Evolutionary conservation across 2,888 invertebrate genomes (phyloP), one percentile per base, ranked within the genome.

Genomic region (Eristalinus sepulchralis): DNA sequence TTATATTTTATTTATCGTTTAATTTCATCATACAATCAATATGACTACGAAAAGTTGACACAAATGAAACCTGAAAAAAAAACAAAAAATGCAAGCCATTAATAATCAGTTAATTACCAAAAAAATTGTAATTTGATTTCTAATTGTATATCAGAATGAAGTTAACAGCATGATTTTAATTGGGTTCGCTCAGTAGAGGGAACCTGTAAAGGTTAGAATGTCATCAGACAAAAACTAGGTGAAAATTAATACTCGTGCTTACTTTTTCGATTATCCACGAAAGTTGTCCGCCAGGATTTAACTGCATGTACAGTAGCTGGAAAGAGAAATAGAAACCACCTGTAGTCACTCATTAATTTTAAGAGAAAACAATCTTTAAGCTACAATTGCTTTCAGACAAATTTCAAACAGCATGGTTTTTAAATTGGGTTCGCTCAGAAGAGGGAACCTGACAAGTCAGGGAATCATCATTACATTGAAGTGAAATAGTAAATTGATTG

Each of bases 131-230:
- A 39, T 39, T 39, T 39, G 39, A 39, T 2, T 27, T 27, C 5
- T 27, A 47, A 8, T 17, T 17, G 3, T 17, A 0, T 78, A 0
- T 78, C 82, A 78, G 75, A 39, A 33, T 11, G 27, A 70, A 70
- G 17, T 39, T 53, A 66, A 67, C 87, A 80, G 82, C 88, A 88
- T 70, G 83, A 71, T 71, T 83, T 59, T 82, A 27, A 66, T 68
- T 86, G 87, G 88, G 88, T 88, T 88, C 68, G 75, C 77, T 88
- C 88, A 88, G 88, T 36, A 88, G 88, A 88, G 88, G 88, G 88
- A 88, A 81, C 88, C 88, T 88, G 85, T 83, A 57, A 63, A 80
- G 83, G 72, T 79, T 47, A 34, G 33, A 33, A 39, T 78, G 70
- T 78, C 78, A 78, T 79, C 79, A 79, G n/a, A 20, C n/a, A 33